Evolutionary conservation across 2,113 vertebrate genomes (phyloP), one percentile per base, ranked within the genome.

Genomic region (Burhinus bistriatus): DNA sequence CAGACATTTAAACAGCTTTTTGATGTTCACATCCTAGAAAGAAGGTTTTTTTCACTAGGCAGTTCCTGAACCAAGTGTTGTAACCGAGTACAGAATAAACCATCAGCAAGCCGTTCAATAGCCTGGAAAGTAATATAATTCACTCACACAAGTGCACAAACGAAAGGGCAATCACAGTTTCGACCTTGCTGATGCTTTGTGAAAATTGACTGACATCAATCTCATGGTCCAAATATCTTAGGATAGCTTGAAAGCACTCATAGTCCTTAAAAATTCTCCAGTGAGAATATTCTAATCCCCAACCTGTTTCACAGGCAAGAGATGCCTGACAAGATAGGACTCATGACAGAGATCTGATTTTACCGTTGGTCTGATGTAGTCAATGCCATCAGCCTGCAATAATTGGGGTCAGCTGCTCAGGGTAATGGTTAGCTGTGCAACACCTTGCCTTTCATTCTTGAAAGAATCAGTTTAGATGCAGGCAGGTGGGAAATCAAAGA

Each of bases 271-370:
- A 79, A 85, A 66, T 36, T 34, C 12, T 55, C 17, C 6, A 42
- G 1, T 64, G 22, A 71, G 13, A 79, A 92, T 44, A 22, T 69
- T 36, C 40, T 61, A 62, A 82, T 44, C 27, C 9, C 38, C 49
- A 17, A 12, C 15, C 15, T 52, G 12, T 38, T 64, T 85, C 73
- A 42, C 64, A 52, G n/a, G 64, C 8, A 68, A 79, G 32, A 83
- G 47, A 52, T 21, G 57, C 32, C 29, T 6, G 3, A 78, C 6
- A 36, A 1, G 4, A 21, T 0, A 40, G 9, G 34, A 65, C 7
- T 76, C 59, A 11, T 12, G 38, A 57, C 1, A 91, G 30, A 83
- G 32, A 86, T 83, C 9, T 55, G 58, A 72, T 85, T 95, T 87
- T 65, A 82, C 25, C 17, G 49, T 65, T 61, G n/a, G 18, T 49